phyloP scores from a whole-genome alignment of 30 jellyfish, hydroid and myxozoan genomes.

The Catostylus mosaicus region DNA sequence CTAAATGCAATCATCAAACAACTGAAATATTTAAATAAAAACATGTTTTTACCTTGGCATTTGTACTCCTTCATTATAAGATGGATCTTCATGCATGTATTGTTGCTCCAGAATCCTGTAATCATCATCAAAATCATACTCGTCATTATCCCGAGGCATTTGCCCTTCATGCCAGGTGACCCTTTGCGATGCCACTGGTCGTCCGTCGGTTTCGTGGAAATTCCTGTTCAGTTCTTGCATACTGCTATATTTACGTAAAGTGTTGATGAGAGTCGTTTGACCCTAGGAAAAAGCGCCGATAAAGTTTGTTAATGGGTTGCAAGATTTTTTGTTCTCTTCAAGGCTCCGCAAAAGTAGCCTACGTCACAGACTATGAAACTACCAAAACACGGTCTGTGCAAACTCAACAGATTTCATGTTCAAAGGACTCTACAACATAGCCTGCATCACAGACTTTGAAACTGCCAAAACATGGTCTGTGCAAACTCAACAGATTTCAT shows the following conservation, averaged over 20 bases:
- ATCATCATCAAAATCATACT: slow-evolving; percentile 73
- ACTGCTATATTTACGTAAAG: slow-evolving; percentile 84
- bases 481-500: no score
- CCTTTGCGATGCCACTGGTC: slow-evolving; percentile 22
- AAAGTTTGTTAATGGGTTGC: not conserved
- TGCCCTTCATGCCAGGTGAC: slow-evolving; percentile 76
- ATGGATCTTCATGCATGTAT: slow-evolving; percentile 33
- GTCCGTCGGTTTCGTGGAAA: slow-evolving; percentile 63
- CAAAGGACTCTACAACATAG: no score
- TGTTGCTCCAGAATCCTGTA: slow-evolving; percentile 72
- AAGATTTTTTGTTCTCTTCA: no score
- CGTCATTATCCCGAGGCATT: slow-evolving; percentile 27
- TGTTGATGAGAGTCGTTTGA: slow-evolving; percentile 80
- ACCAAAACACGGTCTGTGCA: no score
- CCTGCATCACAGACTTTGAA: no score
- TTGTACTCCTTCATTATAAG: slow-evolving; percentile 9
- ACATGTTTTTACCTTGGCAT: slow-evolving; percentile 33
- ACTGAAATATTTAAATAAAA: no score
- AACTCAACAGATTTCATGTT: no score
- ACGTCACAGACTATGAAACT: no score
- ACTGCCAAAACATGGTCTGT: no score
- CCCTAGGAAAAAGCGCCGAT: slow-evolving; percentile 63
- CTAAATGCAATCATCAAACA: no score
- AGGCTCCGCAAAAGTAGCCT: no score
- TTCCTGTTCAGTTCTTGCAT: slow-evolving; percentile 78